phyloP scores from a whole-genome alignment of 1,140 invertebrate genomes.

The Himalopsyche phryganea region DNA sequence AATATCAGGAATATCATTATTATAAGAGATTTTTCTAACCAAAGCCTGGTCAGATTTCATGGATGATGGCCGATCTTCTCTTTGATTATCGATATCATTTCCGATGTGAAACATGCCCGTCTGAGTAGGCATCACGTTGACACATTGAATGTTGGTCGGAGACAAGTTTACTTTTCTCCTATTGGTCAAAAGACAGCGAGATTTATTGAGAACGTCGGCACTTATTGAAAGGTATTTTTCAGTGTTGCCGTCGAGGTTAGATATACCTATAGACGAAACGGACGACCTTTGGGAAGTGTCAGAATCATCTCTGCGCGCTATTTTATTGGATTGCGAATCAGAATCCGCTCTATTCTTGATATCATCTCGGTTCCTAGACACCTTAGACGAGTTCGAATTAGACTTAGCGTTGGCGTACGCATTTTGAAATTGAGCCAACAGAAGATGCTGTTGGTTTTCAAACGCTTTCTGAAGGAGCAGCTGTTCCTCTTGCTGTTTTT shows the following conservation, averaged over 20 bases:
- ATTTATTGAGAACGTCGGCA: slow-evolving; percentile 19
- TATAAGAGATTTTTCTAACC: not conserved
- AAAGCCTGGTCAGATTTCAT: not conserved
- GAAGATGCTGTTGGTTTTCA: slow-evolving; percentile 56
- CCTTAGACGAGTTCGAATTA: not conserved
- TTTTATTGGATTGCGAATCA: not conserved
- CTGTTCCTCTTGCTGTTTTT: slow-evolving; percentile 58
- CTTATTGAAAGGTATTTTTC: slow-evolving; percentile 27
- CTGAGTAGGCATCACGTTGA: slow-evolving; percentile 16
- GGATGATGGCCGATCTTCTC: not conserved
- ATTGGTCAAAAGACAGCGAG: slow-evolving; percentile 19
- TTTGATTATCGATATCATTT: not conserved
- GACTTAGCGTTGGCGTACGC: slow-evolving; percentile 36
- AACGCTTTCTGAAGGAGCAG: slow-evolving; percentile 56
- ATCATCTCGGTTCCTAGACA: not conserved
- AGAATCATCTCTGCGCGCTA: not conserved
- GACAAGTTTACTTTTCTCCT: slow-evolving; percentile 23
- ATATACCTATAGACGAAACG: not conserved
- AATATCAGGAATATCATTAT: not conserved
- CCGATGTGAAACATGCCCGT: not conserved
- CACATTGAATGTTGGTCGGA: slow-evolving; percentile 23
- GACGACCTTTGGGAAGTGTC: not conserved
- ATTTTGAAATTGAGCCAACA: slow-evolving; percentile 56
- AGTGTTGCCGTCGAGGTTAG: slow-evolving; percentile 22
- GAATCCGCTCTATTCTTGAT: not conserved